Evolutionary conservation across 2,888 invertebrate genomes (phyloP).

Genomic region (Eupithecia vulgata): DNA sequence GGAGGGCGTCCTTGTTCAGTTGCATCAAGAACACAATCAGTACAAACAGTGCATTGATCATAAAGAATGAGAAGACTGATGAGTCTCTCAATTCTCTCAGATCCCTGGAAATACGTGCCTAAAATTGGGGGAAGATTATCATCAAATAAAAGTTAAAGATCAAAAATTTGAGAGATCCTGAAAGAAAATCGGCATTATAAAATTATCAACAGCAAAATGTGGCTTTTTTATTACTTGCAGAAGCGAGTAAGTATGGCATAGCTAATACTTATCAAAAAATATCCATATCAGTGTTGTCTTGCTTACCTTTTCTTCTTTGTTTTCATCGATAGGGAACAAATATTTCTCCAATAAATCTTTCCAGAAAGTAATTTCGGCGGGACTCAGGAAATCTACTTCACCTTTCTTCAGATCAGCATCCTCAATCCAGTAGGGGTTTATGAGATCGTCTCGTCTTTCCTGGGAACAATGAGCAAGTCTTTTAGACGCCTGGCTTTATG

Average conservation of each 20-base stretch:
- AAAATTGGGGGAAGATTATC: conserved; percentile 82
- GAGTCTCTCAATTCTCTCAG: conserved; percentile 97
- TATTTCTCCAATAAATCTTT: conserved; percentile 97
- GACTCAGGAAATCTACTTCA: conserved; percentile 93
- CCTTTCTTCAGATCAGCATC: conserved; percentile 95
- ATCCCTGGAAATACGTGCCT: conserved; percentile 95
- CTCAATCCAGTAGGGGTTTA: conserved; percentile 97
- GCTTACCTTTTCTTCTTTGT: conserved; percentile 94
- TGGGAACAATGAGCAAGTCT: conserved; percentile 48
- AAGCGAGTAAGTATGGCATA: conserved; percentile 7
- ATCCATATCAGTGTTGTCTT: conserved; percentile 5
- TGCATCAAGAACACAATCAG: conserved; percentile 99
- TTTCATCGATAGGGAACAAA: conserved; percentile 95
- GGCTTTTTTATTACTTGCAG: background rate
- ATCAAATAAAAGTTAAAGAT: conserved; percentile 49
- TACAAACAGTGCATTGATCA: conserved; percentile 99
- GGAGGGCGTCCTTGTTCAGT: conserved; percentile 98
- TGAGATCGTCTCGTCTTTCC: conserved; percentile 91
- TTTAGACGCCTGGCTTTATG: background rate
- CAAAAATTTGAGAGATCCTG: conserved; percentile 48
- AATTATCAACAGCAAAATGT: conserved; percentile 12
- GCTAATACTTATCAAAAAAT: background rate
- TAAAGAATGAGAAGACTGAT: conserved; percentile 98
- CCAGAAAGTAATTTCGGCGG: conserved; percentile 96
- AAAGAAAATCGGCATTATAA: conserved; percentile 53